These are phyloP conservation scores for Petromus typicus DNA, from an alignment of 2,113 vertebrate species.

Conservation along the genomic window DNA sequence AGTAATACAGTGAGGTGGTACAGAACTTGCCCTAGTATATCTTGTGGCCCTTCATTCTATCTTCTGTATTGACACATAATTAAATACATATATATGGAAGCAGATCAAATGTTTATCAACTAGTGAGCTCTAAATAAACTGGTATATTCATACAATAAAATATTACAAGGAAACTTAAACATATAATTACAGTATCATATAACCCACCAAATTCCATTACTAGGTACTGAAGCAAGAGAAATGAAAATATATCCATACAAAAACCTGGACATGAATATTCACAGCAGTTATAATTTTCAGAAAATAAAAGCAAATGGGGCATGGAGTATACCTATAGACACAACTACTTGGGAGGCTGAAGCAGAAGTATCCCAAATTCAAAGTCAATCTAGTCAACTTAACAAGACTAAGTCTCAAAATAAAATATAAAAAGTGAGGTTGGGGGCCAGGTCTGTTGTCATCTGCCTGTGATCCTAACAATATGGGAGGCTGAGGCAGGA, in stretches of 20 bases:
- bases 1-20: background rate
- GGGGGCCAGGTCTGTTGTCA: background rate
- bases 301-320: background rate
- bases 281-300: background rate
- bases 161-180: conserved; percentile 11
- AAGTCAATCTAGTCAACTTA: background rate
- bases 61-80: background rate
- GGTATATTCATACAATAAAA: background rate
- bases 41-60: background rate
- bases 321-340: background rate
- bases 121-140: background rate
- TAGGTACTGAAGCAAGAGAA: background rate
- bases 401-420: background rate
- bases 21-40: background rate
- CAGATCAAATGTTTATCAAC: background rate
- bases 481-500: background rate
- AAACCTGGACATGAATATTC: background rate
- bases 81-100: background rate
- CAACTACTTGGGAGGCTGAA: background rate
- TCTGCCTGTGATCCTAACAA: background rate
- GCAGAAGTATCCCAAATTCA: background rate
- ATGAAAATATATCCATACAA: background rate
- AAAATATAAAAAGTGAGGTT: background rate
- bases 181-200: background rate
- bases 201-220: background rate